Evolutionary conservation across 2,888 invertebrate species (phyloP).

Genomic region (Drosophila melanocephala): DNA sequence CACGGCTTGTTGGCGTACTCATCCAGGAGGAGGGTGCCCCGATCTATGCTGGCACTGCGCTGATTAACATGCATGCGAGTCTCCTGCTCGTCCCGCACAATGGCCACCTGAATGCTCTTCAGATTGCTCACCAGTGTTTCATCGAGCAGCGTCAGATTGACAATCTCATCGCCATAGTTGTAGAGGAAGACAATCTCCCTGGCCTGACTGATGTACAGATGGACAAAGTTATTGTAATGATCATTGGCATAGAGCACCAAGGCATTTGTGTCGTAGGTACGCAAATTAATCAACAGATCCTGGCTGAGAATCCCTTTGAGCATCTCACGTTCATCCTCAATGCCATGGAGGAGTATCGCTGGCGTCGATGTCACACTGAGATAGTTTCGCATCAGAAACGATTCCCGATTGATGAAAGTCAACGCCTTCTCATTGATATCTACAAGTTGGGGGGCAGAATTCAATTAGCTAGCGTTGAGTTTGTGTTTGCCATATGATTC

Average conservation of each 20-base stretch:
- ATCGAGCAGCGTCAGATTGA: conserved; percentile 91
- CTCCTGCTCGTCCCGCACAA: conserved; percentile 89
- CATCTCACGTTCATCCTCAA: conserved; percentile 86
- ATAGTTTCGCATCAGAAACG: conserved; percentile 93
- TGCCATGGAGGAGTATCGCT: conserved; percentile 83
- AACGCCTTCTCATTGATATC: conserved; percentile 96
- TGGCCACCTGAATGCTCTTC: conserved; percentile 95
- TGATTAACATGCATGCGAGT: conserved; percentile 94
- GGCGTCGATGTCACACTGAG: conserved; percentile 87
- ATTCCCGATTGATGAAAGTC: conserved; percentile 93
- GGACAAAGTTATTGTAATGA: conserved; percentile 96
- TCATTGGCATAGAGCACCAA: conserved; percentile 96
- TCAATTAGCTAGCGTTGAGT: background rate
- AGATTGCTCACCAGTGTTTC: conserved; percentile 90
- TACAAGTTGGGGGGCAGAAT: conserved; percentile 82
- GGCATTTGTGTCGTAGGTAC: conserved; percentile 93
- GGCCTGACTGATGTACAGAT: conserved; percentile 92
- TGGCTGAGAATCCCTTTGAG: conserved; percentile 91
- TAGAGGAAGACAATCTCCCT: conserved; percentile 93
- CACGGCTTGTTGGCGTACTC: conserved; percentile 95
- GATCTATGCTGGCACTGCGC: conserved; percentile 89
- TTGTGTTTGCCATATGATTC: no score
- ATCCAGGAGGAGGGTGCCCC: conserved; percentile 89
- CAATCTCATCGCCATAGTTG: conserved; percentile 92
- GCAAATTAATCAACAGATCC: conserved; percentile 94